phyloP scores from a whole-genome alignment of 2,797 vertebrate species.

The Chaetophractus vellerosus region DNA sequence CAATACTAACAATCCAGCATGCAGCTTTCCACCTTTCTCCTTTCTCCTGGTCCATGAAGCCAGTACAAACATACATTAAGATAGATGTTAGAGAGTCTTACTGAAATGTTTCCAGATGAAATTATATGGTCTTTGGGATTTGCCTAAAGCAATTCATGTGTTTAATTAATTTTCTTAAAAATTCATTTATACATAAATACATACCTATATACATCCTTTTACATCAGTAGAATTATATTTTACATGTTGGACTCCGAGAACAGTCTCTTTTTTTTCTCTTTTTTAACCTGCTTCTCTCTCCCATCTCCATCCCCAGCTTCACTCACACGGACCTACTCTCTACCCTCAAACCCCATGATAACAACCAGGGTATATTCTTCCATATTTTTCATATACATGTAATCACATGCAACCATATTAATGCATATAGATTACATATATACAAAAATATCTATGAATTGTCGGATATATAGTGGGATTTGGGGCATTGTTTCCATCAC shows the following conservation, averaged over 20 bases:
- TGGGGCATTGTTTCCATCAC: not conserved
- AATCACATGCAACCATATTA: not conserved
- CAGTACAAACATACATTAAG: not conserved
- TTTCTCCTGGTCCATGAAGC: not conserved
- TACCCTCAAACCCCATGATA: not conserved
- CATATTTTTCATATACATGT: not conserved
- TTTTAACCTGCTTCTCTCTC: not conserved
- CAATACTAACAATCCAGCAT: not conserved
- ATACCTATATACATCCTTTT: not conserved
- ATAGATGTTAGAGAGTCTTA: not conserved
- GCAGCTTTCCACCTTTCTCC: not conserved
- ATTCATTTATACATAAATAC: not conserved
- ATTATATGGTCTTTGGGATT: not conserved
- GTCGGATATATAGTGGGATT: not conserved
- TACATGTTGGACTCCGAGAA: not conserved
- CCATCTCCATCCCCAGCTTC: not conserved
- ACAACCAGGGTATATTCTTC: too few species aligned
- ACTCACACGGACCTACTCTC: not conserved
- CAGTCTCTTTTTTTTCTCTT: not conserved
- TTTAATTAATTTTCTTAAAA: not conserved
- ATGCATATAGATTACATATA: not conserved
- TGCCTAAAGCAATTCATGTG: conserved; percentile 17
- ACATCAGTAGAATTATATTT: conserved; percentile 2
- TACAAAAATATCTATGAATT: not conserved
- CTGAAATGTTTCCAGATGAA: conserved; percentile 26